Evolutionary conservation across 1,140 invertebrate genomes (phyloP).

Genomic region (Liolophura sinensis): DNA sequence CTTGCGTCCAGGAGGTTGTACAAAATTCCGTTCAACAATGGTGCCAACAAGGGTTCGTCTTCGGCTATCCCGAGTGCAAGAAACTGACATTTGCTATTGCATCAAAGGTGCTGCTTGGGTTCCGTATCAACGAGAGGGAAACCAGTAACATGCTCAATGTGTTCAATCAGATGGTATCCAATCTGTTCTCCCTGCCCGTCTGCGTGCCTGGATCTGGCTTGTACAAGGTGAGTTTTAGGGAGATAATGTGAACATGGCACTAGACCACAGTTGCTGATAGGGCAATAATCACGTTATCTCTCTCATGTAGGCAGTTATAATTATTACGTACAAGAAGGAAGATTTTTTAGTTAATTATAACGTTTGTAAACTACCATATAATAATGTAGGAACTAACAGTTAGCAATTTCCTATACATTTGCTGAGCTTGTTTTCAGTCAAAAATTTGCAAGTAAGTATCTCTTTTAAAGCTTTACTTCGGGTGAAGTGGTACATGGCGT

Average conservation of each 20-base stretch:
- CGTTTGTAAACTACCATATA: background rate
- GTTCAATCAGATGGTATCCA: constrained; percentile 30
- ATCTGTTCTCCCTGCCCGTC: constrained; percentile 39
- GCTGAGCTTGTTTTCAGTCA: too few relatives aligned
- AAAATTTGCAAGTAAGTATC: too few relatives aligned
- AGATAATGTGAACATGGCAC: background rate
- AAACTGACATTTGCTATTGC: constrained; percentile 38
- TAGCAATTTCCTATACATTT: too few relatives aligned
- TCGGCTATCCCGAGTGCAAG: constrained; percentile 37
- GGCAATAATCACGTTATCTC: too few relatives aligned
- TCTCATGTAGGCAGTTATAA: too few relatives aligned
- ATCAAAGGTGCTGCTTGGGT: constrained; percentile 32
- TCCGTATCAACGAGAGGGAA: constrained; percentile 21
- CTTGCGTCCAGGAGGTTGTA: constrained; percentile 29
- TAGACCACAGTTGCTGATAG: too few relatives aligned
- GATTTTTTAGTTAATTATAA: background rate
- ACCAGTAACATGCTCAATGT: constrained; percentile 19
- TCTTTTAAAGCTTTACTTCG: too few relatives aligned
- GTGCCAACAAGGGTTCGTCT: constrained; percentile 25
- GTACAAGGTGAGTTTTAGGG: constrained; percentile 26
- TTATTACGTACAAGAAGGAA: too few relatives aligned
- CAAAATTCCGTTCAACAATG: constrained; percentile 30
- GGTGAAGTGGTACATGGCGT: too few relatives aligned
- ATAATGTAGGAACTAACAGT: background rate
- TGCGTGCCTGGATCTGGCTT: constrained; percentile 38